Base-by-base conservation (phyloP, 2,797 vertebrate species). In the Sebastolobus alascanus region DNA sequence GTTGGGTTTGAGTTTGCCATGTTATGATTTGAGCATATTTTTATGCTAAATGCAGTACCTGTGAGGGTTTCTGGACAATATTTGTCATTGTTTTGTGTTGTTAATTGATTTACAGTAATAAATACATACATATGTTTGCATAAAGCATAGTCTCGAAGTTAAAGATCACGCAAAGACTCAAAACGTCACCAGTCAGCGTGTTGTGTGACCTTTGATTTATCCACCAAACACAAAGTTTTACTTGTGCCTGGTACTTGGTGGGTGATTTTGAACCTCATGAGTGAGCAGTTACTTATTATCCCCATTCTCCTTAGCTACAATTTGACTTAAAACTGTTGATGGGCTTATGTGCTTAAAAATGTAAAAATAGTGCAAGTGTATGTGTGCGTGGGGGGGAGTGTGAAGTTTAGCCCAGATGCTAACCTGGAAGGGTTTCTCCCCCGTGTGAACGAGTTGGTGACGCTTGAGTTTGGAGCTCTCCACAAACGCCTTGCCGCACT, bases 381-480 rank as follows among this genome's bases (percentile, higher is more conserved):
- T 70, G n/a, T 18, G 50, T 0, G 20, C 22, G 11, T 18, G 37
- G 43, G 14, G 7, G 4, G 29, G 33, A 2, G 70, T n/a, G 56
- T 59, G 60, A 66, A 3, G 22, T 43, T 70, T 6, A 4, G 52
- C 12, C 43, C 59, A 12, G 14, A 43, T 12, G 60, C 9, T 18
- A 63, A 99, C 98, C 96, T 99, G 98, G 94, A 99, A 99, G 86
- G 98, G 98, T 87, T 99, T 99, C 94, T 99, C 98, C 94, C 98
- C 98, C 22, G 98, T 99, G 93, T 99, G 98, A 94, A 99, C 98
- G 70, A 99, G 96, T 87, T 99, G 98, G 89, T 99, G 98, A 84
- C 98, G 95, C 92, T 99, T 99, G 88, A 99, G 95, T 82, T 99
- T 99, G 59, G 98, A 99, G 89, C 98, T 99, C 94, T 99, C 98